These are phyloP conservation scores for Hirtodrosophila cameraria DNA, from an alignment of 2,888 invertebrate genomes.

Conservation along the genomic window DNA sequence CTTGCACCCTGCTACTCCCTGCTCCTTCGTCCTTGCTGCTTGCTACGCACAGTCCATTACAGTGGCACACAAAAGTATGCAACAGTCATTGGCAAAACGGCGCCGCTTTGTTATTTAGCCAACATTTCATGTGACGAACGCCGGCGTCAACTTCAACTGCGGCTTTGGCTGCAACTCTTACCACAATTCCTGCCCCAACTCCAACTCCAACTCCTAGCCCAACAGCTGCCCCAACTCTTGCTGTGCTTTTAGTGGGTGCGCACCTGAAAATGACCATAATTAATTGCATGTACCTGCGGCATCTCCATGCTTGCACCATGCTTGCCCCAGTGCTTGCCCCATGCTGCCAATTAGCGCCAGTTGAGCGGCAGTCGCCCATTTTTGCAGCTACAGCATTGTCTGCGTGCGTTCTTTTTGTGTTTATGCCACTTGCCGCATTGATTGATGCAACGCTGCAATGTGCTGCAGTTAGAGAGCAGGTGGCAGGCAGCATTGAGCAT, in stretches of 20 bases:
- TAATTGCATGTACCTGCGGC: slow-evolving; percentile 75
- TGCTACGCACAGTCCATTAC: slow-evolving; percentile 41
- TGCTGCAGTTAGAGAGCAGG: too few species aligned
- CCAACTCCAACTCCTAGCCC: background rate
- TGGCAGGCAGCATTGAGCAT: background rate
- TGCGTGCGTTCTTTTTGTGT: slow-evolving; percentile 6
- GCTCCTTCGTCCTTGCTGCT: too few species aligned
- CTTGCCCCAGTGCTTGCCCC: slow-evolving; percentile 9
- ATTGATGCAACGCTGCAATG: slow-evolving; percentile 44
- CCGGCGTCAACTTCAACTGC: slow-evolving; percentile 10
- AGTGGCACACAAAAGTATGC: slow-evolving; percentile 60
- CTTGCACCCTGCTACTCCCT: slow-evolving; percentile 1
- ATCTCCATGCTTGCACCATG: background rate
- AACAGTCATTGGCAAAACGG: slow-evolving; percentile 59
- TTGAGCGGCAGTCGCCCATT: slow-evolving; percentile 9
- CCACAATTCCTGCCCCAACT: slow-evolving; percentile 9
- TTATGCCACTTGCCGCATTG: slow-evolving; percentile 36
- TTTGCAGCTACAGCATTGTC: slow-evolving; percentile 9
- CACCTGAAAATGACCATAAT: slow-evolving; percentile 79
- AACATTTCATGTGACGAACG: slow-evolving; percentile 40
- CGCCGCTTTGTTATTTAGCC: slow-evolving; percentile 66
- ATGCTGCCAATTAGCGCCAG: slow-evolving; percentile 65
- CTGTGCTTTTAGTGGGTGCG: slow-evolving; percentile 30
- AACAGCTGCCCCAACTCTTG: slow-evolving; percentile 2
- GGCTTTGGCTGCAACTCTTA: background rate